Base-by-base conservation (phyloP, 2,797 vertebrate genomes). In the Melanogrammus aeglefinus region DNA sequence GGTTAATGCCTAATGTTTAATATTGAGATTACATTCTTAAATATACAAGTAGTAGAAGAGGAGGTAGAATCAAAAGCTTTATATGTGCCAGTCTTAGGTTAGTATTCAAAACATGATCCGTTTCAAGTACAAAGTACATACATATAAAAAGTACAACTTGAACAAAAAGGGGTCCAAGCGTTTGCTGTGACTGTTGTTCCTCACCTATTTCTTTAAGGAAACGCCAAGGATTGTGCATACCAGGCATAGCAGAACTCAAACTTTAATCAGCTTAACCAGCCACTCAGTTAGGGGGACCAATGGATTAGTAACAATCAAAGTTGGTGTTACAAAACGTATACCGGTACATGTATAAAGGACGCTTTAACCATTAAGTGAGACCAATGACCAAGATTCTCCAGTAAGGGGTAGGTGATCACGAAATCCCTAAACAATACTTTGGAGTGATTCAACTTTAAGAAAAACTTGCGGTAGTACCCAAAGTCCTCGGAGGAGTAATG, bases 241-340 rank as follows among this genome's bases (percentile, higher is more conserved):
- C 63, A 27, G 0, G 63, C 63, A 69, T 69, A 69, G 63, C 63
- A 69, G 63, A 8, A n/a, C 27, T 69, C n/a, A 69, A 69, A 69
- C 63, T 69, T 27, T 69, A 69, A 69, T 69, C 63, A 69, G 63
- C 63, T 69, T 69, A 69, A 69, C 63, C 57, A 69, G 24, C 12
- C 63, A 10, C 63, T 69, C 24, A 69, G 9, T 27, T 27, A 27
- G 24, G 57, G n/a, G 27, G n/a, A 69, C 63, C 63, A 69, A 69
- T 21, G 63, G 63, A 69, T 69, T 27, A 69, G 63, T 7, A 27
- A 27, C 63, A 69, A 69, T 69, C 63, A 24, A 12, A 8, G 63
- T 27, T 69, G 63, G 24, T 6, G 63, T 69, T 69, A 69, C 63
- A 69, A 69, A 69, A 69, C 63, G 57, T 21, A n/a, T 63, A n/a